Evolutionary conservation across 2,888 invertebrate species (phyloP), one percentile per base, ranked within the genome.

Genomic region (Villa cingulata): DNA sequence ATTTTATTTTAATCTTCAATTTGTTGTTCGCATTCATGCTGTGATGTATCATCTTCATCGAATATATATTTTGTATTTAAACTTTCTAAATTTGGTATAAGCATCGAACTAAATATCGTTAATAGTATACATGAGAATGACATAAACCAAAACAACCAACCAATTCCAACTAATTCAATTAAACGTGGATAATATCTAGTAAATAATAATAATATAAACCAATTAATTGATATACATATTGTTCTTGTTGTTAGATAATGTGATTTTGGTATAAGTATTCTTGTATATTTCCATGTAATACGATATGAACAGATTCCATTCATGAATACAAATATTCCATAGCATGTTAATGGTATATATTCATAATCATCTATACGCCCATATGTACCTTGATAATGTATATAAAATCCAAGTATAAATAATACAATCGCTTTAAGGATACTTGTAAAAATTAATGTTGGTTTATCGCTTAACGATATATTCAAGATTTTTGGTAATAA

Each of bases 71-170:
- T 55, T 18, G 57, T 55, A 38, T 52, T 41, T 15, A 53, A 53
- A 43, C 52, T 59, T 9, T 55, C 56, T 37, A 55, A 53, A 14
- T 56, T 56, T n/a, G 41, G 41, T 2, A 51, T 37, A 32, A 43
- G 40, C 16, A 48, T 34, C 16, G 36, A 23, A 2, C 82, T 76
- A 61, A 85, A 86, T 29, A 78, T 58, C 1, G 77, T 66, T 1
- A 77, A 78, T 12, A 78, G 50, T 1, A 76, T 55, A 55, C 80
- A 79, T 23, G 75, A 72, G 0, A 72, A 62, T 1, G 77, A 75
- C 63, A 85, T 87, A 49, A 81, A 65, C 70, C 76, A 79, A 53
- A 86, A 77, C 1, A 81, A 75, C 62, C 76, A 76, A 2, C 77
- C 77, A 15, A 73, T 67, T n/a, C 75, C 75, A 1, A 80, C 68